Base-by-base conservation (phyloP, 2,888 invertebrate genomes). In the Homarus gammarus region DNA sequence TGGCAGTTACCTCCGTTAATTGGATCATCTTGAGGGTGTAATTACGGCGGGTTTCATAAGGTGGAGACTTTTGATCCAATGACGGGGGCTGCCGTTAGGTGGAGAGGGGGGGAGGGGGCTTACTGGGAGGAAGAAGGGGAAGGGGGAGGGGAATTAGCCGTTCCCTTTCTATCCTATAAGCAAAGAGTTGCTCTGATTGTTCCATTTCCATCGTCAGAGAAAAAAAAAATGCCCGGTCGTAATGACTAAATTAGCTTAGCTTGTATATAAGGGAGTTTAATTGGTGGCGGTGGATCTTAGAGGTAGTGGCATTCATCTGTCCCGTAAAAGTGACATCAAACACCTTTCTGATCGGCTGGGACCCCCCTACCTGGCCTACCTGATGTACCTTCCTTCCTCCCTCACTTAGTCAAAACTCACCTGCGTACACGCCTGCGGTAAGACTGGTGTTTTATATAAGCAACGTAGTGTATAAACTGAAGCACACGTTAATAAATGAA, bases 11-110 rank as follows among this genome's bases (percentile, higher is more conserved):
- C 72, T 72, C 73, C 72, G 73, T 84, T 84, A 84, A 84, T 84
- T 84, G 84, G 84, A 84, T 84, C 84, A 84, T 84, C 84, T 84
- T 73, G 56, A 33, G 72, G 72, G 6, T 84, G 68, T 68, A 68
- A 73, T 51, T 84, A 36, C 49, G 79, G 22, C 5, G 0, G 38
- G 56, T 56, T 51, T 84, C 84, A 49, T 73, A 38, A 33, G 81
- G 38, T 0, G 40, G 56, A 56, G 68, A 2, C 64, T 68, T 61
- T 82, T 82, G 82, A 82, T 56, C 40, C 10, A 1, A 8, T 8
- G 77, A 18, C 44, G 27, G 44, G 22, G 82, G 64, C 18, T 5
- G 12, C 22, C 56, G 56, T 22, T 12, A 18, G 18, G 1, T 56
- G 56, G 22, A 56, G 22, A 15, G 18, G 12, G 44, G 12, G n/a